Conservation (phyloP, 2,113 vertebrate genomes). For the Daphoenositta chrysoptera region DNA sequence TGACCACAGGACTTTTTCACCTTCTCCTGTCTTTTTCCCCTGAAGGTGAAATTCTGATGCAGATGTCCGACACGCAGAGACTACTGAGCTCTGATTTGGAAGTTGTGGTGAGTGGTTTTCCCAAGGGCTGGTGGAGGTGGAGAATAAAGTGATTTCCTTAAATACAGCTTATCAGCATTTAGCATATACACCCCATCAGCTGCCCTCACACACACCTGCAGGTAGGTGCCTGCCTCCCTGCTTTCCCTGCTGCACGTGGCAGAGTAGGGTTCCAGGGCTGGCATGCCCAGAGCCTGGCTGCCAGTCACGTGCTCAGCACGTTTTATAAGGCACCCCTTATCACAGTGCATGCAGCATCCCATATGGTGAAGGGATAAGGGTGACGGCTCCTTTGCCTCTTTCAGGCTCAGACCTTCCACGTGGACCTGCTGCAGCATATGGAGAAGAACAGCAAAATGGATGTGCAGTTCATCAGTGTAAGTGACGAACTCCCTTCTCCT, state of each 20-base stretch:
- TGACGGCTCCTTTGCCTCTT: neutral
- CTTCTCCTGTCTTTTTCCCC: neutral
- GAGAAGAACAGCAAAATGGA: conserved; percentile 94
- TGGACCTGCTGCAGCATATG: conserved; percentile 92
- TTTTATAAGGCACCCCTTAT: neutral
- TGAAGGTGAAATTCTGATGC: conserved; percentile 87
- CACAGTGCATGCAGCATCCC: neutral
- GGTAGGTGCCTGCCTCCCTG: neutral
- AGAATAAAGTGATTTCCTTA: neutral
- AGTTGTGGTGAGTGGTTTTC: conserved; percentile 78
- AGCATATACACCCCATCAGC: rapidly evolving
- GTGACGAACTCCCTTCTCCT: neutral
- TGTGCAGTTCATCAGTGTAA: conserved; percentile 91
- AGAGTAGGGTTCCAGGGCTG: neutral
- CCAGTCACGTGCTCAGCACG: neutral
- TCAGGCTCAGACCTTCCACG: conserved; percentile 89
- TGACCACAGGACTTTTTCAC: neutral
- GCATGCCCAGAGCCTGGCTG: neutral
- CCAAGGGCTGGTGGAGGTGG: neutral
- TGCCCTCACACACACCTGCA: neutral
- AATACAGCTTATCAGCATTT: neutral
- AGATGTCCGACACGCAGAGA: conserved; percentile 86
- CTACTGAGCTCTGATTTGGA: conserved; percentile 83
- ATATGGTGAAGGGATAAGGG: neutral
- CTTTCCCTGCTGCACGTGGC: neutral